Evolutionary conservation across 2,113 vertebrate genomes (phyloP), one percentile per base, ranked within the genome.

Genomic region (Nannobrachium achirus): DNA sequence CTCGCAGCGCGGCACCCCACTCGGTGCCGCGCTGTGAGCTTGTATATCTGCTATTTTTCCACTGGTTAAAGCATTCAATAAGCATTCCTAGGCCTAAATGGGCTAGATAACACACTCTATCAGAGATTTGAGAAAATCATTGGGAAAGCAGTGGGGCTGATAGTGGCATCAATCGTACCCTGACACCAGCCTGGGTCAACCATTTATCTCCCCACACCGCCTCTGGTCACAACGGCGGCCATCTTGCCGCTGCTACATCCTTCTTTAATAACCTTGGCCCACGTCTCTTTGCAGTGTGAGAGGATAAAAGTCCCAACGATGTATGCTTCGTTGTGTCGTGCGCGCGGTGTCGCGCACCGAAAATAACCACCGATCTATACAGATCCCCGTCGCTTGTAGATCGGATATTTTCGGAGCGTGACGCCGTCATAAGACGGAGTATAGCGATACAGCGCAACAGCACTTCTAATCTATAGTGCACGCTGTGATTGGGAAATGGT

Each of bases 91-190:
- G n/a, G n/a, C n/a, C n/a, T n/a, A n/a, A n/a, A n/a, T n/a, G n/a
- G n/a, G n/a, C n/a, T n/a, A 98, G 97, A 99, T 98, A 99, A 98
- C 95, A 96, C 93, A 98, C 96, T 98, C 96, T 96, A 98, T 98
- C 97, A 98, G 95, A 96, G 96, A 95, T 96, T 96, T 96, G 90
- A 94, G 94, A 96, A 97, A 96, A 98, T 98, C 96, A 96, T 95
- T 98, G 96, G 94, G 94, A 95, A 96, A 94, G 95, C 95, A 95
- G 92, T 91, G 91, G 94, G 93, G 93, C 95, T 98, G 96, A 97
- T 97, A 96, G 97, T 96, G 94, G 95, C 96, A 99, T 99, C 97
- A 98, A 98, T 99, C 96, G 92, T 95, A 92, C 93, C 94, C 95
- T 98, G 97, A 98, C 97, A 98, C 89, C 0, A 90, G 92, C 94